A percentile compares a stretch with the other conserved stretches of the same genome.
Conservation (phyloP, 2,888 invertebrate genomes). For the Noctua comes region DNA sequence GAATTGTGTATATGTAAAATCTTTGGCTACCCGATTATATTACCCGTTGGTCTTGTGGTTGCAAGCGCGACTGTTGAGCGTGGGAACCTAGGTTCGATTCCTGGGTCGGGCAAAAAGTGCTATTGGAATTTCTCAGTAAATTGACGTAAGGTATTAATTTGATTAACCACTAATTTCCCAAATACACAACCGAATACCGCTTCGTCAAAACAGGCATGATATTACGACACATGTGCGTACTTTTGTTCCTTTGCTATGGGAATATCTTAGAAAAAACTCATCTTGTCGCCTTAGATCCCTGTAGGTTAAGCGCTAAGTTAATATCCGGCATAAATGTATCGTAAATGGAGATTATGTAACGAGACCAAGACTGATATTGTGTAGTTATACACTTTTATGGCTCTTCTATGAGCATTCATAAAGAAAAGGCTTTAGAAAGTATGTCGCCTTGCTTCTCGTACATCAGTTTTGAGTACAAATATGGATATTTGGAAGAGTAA, state of each 20-base stretch:
- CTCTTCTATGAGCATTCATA: background rate
- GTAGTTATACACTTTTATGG: slow-evolving; percentile 11
- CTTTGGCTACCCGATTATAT: background rate
- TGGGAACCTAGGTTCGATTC: background rate
- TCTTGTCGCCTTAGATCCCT: slow-evolving; percentile 17
- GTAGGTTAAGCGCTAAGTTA: slow-evolving; percentile 44
- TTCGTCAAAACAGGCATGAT: background rate
- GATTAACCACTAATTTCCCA: background rate
- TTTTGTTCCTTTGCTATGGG: background rate
- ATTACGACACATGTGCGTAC: background rate
- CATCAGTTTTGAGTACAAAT: background rate
- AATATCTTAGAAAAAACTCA: slow-evolving; percentile 22
- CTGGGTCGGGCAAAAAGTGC: background rate
- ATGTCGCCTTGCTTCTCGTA: background rate
- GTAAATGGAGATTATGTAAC: slow-evolving; percentile 53
- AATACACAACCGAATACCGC: background rate
- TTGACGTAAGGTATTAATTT: background rate
- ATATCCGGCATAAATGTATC: slow-evolving; percentile 48
- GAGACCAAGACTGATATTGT: slow-evolving; percentile 37
- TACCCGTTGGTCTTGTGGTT: background rate
- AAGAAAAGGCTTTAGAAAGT: background rate
- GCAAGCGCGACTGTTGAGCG: background rate
- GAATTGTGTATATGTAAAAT: background rate
- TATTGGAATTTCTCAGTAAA: background rate
- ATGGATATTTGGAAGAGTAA: background rate